Evolutionary conservation across 2,797 vertebrate genomes (phyloP).

Genomic region (Tinamus major): DNA sequence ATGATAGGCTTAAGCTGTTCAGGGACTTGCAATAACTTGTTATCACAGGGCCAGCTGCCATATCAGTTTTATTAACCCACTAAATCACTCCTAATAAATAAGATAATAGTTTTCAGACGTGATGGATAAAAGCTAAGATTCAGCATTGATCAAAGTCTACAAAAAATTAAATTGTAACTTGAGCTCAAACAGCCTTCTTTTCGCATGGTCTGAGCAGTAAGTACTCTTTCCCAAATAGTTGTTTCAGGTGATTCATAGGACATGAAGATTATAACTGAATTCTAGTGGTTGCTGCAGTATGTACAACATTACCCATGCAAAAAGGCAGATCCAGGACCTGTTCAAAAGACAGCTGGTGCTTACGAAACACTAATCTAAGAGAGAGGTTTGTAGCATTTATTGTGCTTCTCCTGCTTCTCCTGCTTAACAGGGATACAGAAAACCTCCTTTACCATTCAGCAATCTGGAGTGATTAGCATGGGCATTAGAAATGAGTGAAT

Average conservation of each 20-base stretch:
- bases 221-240: background rate
- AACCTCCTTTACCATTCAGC: background rate
- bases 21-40: slow-evolving; percentile 83
- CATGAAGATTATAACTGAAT: background rate
- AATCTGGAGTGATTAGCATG: background rate
- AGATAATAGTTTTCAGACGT: slow-evolving; percentile 81
- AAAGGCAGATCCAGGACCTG: background rate
- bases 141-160: slow-evolving; percentile 79
- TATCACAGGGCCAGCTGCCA: slow-evolving; percentile 81
- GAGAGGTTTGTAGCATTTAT: background rate
- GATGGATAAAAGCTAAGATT: slow-evolving; percentile 78
- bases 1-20: slow-evolving; percentile 83
- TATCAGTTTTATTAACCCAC: slow-evolving; percentile 85
- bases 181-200: slow-evolving; percentile 58
- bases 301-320: background rate
- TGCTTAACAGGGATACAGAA: background rate
- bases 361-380: background rate
- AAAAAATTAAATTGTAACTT: slow-evolving; percentile 81
- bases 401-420: background rate
- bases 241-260: background rate
- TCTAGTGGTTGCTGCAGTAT: background rate
- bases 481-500: background rate
- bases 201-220: background rate
- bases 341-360: background rate
- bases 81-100: slow-evolving; percentile 87